Conservation (phyloP, 2,888 invertebrate species). For the Torymus tubicola region DNA sequence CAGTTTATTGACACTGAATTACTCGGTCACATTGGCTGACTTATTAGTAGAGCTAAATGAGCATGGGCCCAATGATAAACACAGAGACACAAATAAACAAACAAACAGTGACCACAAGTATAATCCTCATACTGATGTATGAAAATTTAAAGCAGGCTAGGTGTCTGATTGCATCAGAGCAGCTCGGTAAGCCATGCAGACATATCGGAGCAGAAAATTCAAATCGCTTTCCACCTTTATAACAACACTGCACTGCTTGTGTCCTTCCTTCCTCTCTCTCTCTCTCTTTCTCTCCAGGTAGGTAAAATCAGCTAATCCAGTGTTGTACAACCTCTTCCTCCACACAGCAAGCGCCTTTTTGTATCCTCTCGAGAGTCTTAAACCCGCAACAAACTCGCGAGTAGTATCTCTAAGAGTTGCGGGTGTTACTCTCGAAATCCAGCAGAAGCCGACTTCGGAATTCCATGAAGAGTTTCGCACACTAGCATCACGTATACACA, state of each 20-base stretch:
- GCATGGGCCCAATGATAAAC: neutral
- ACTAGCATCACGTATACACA: too few relatives aligned
- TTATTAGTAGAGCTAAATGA: conserved; percentile 7
- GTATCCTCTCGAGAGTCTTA: too few relatives aligned
- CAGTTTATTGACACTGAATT: conserved; percentile 14
- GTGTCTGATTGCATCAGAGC: neutral
- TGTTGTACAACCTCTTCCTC: neutral
- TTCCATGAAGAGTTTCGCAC: too few relatives aligned
- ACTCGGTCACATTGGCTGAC: neutral
- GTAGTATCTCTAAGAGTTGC: too few relatives aligned
- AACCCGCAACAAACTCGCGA: too few relatives aligned
- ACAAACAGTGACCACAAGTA: conserved; percentile 7
- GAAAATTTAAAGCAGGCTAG: too few relatives aligned
- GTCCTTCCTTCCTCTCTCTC: neutral
- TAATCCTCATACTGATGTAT: too few relatives aligned
- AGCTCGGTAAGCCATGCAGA: neutral
- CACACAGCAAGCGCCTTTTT: too few relatives aligned
- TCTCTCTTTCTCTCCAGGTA: neutral
- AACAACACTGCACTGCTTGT: neutral
- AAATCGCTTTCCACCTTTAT: too few relatives aligned
- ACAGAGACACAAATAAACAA: neutral
- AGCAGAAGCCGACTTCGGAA: too few relatives aligned
- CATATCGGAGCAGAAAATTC: neutral
- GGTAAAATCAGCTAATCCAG: neutral
- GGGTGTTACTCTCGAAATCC: too few relatives aligned